Conservation (phyloP, 1,140 invertebrate species). For the Drosophila melanogaster region Release_6_plus_ISO1_MT NT_037436.4:5240001-5240500, state of each 20-base stretch:
- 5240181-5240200: no score
- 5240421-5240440: constrained; percentile 40
- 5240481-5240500: constrained; percentile 74
- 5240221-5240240: no score
- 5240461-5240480: constrained; percentile 67
- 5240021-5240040: constrained; percentile 6
- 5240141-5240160: no score
- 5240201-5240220: no score
- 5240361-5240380: constrained; percentile 43
- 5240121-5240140: background rate
- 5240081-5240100: background rate
- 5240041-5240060: constrained; percentile 4
- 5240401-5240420: constrained; percentile 55
- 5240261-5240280: background rate
- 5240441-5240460: constrained; percentile 5
- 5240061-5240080: background rate
- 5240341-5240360: constrained; percentile 71
- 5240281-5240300: constrained; percentile 11
- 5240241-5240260: background rate
- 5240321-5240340: constrained; percentile 45
- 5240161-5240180: no score
- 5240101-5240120: background rate
- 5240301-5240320: constrained; percentile 19
- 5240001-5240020: constrained; percentile 45
- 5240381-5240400: constrained; percentile 55